Base-by-base conservation (phyloP, 2,888 invertebrate genomes). In the Leucania comma region DNA sequence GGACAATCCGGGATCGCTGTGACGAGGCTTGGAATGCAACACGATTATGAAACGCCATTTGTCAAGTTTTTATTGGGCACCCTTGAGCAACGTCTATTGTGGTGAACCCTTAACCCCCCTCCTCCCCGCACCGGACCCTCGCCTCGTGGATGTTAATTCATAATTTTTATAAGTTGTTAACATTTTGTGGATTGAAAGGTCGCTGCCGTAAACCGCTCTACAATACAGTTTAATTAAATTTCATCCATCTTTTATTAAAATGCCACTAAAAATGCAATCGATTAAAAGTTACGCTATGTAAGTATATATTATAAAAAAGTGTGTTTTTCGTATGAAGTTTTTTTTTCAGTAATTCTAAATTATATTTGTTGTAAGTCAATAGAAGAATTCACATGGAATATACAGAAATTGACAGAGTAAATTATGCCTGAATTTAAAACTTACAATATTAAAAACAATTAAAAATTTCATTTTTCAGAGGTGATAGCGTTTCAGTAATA, bases 61-160 rank as follows among this genome's bases (percentile, higher is more conserved):
- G 95, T 96, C 96, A 96, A 96, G 95, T 96, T 96, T 96, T 96
- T 96, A 96, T 96, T 95, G 94, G 95, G 91, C 92, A 88, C 94
- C 94, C 95, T 89, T 90, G 90, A 93, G 91, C 89, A 90, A 83
- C 89, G 85, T 83, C 93, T 89, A 93, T 95, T 95, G 95, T 95
- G 90, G 90, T 83, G 81, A 81, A 78, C 84, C 81, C 86, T 75
- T 77, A 83, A 85, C 80, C 83, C 29, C 9, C 10, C 46, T 81
- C 79, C 85, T 85, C 78, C 88, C 84, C 87, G 88, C 32, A 46
- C 85, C 84, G 88, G 90, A 93, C 94, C 95, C 95, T 93, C 90
- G 90, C 91, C 92, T 91, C 86, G 82, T 82, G 87, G 90, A 95
- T 93, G 89, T 93, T 93, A 90, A 94, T 94, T 94, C 93, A 93